Conservation (phyloP, 2,888 invertebrate species). For the Xanthorhoe spadicearia region DNA sequence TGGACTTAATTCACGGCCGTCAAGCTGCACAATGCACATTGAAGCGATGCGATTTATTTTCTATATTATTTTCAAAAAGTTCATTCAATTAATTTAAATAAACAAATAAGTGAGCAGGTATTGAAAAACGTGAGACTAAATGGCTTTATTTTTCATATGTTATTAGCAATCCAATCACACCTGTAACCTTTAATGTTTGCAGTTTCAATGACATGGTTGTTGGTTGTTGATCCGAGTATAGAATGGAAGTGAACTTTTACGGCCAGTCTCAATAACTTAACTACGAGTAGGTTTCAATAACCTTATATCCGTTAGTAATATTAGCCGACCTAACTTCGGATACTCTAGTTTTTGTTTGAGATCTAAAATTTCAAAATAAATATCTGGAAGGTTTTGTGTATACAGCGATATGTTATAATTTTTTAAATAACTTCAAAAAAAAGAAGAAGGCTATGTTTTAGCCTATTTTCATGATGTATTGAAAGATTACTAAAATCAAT, state of each 20-base stretch:
- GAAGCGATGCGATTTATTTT: too few relatives aligned
- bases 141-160: background rate
- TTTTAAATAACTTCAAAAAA: too few relatives aligned
- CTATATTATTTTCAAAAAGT: background rate
- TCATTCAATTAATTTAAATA: constrained; percentile 19
- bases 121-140: constrained; percentile 4
- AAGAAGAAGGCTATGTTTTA: too few relatives aligned
- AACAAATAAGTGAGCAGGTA: constrained; percentile 14
- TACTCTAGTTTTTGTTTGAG: background rate
- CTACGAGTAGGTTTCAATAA: too few relatives aligned
- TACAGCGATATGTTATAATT: too few relatives aligned
- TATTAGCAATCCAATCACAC: constrained; percentile 6
- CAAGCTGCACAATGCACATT: too few relatives aligned
- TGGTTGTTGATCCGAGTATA: background rate
- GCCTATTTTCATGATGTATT: too few relatives aligned
- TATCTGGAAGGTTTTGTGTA: background rate
- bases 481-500: too few relatives aligned
- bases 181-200: constrained; percentile 10
- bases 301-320: too few relatives aligned
- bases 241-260: constrained; percentile 5
- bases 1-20: constrained; percentile 48
- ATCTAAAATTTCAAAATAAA: background rate
- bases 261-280: too few relatives aligned
- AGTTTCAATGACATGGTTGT: constrained; percentile 16
- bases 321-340: background rate